Base-by-base conservation (phyloP, 92 coral and sea anemone genomes). In the Pocillopora grandis region DNA sequence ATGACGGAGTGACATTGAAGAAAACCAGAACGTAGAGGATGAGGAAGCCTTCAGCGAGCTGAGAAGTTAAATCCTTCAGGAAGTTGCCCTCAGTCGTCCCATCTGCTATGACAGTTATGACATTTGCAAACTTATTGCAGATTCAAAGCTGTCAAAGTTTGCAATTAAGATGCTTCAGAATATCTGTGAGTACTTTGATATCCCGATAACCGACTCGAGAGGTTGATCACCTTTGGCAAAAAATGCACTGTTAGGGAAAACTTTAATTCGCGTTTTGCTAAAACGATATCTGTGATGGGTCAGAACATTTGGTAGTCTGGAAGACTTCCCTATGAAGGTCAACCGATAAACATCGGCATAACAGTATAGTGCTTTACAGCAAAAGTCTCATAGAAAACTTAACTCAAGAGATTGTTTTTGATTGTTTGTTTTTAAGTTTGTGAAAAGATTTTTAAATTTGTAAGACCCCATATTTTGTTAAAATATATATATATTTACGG, bases 181-280 rank as follows among this genome's bases (percentile, higher is more conserved):
- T 27, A 88, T 89, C 76, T 88, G 87, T 31, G 78, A 88, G 73
- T 79, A 88, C 77, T 84, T 88, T 78, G 91, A 88, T 8, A 78
- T 88, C 70, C 76, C 80, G 12, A 62, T 64, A 21, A 71, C 76
- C 10, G 59, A 88, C 63, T 70, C 61, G 83, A 85, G 19, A 72
- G 66, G 31, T 31, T 79, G 52, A 57, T 33, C 62, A 37, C 72
- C 66, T 79, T 87, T 63, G 81, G 59, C 18, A 80, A 80, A 36
- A 80, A 72, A 19, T 87, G 89, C 77, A 48, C 35, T 80, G 89
- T 62, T 72, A 83, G 75, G 20, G 59, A 36, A 13, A 12, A 72
- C 17, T 72, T 27, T 69, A 33, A 69, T 5, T 27, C 74, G 42
- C 12, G 31, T 69, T 20, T 69, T 9, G 42, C 11, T 2, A 0